These are phyloP conservation scores for Lordiphosa andalusiaca DNA, from an alignment of 2,888 invertebrate species.

Conservation along the genomic window DNA sequence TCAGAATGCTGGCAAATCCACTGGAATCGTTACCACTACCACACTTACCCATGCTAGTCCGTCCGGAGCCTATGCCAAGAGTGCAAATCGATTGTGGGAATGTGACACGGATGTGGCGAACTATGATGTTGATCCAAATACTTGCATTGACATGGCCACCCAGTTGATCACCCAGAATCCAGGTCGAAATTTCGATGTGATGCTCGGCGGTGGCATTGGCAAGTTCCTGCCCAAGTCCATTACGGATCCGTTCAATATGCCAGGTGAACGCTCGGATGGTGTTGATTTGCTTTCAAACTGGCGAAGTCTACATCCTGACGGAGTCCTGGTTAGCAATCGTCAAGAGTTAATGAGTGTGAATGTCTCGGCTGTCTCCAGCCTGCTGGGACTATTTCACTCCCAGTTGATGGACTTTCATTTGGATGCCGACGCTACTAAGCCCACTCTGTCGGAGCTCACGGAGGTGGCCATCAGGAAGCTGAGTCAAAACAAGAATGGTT, in stretches of 20 bases:
- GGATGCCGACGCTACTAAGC: slow-evolving; percentile 81
- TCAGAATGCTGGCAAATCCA: slow-evolving; percentile 82
- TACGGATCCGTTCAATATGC: slow-evolving; percentile 79
- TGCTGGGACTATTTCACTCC: slow-evolving; percentile 82
- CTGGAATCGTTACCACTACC: slow-evolving; percentile 88
- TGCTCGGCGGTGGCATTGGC: slow-evolving; percentile 88
- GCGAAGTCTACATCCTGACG: slow-evolving; percentile 81
- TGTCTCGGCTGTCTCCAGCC: slow-evolving; percentile 80
- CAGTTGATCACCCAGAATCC: slow-evolving; percentile 86
- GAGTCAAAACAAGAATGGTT: slow-evolving; percentile 82
- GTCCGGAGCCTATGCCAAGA: slow-evolving; percentile 83
- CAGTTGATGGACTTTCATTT: slow-evolving; percentile 83
- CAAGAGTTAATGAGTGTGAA: slow-evolving; percentile 82
- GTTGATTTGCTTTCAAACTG: slow-evolving; percentile 85
- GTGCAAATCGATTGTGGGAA: slow-evolving; percentile 87
- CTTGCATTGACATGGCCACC: slow-evolving; percentile 87
- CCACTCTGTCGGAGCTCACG: slow-evolving; percentile 85
- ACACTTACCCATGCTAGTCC: slow-evolving; percentile 90
- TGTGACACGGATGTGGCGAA: slow-evolving; percentile 82
- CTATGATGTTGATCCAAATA: slow-evolving; percentile 36
- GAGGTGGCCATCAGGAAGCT: slow-evolving; percentile 84
- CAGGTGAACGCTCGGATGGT: slow-evolving; percentile 84
- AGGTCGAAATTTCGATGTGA: slow-evolving; percentile 86
- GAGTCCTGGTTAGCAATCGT: slow-evolving; percentile 83
- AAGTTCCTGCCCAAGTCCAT: slow-evolving; percentile 84